Conservation (phyloP, 2,113 vertebrate species). For the Micromys minutus region DNA sequence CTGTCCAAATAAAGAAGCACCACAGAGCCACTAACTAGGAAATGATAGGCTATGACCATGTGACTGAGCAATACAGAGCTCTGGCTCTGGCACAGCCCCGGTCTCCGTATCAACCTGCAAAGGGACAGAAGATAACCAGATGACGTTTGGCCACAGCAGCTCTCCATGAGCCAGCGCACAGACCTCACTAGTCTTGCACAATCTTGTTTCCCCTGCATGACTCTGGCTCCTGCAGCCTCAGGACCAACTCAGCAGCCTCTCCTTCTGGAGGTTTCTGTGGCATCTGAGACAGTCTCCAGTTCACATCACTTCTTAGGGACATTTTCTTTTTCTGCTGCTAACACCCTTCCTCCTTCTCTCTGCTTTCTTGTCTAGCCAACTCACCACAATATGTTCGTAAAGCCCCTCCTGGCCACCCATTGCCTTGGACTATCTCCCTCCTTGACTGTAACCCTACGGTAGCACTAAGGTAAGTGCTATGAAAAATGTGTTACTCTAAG, state of each 20-base stretch:
- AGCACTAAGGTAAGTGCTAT: neutral
- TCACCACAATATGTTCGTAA: neutral
- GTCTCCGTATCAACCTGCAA: neutral
- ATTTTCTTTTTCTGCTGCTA: neutral
- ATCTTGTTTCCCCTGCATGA: fast-evolving
- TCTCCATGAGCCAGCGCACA: fast-evolving
- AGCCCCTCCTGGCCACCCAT: neutral
- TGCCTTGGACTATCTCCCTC: neutral
- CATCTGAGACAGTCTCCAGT: neutral
- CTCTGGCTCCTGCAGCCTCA: fast-evolving
- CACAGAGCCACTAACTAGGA: neutral
- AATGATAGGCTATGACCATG: neutral
- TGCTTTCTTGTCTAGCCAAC: too few species aligned
- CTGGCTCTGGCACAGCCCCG: neutral
- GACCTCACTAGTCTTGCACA: fast-evolving
- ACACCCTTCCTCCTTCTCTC: too few species aligned
- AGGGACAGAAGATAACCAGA: neutral
- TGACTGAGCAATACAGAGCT: neutral
- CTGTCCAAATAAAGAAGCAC: neutral
- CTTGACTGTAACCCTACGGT: neutral
- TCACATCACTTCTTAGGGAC: neutral
- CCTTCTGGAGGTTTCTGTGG: neutral
- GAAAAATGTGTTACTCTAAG: neutral
- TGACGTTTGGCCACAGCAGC: fast-evolving
- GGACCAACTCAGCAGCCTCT: neutral